Conservation (phyloP, 1,140 invertebrate genomes). For the Penaeus vannamei region DNA sequence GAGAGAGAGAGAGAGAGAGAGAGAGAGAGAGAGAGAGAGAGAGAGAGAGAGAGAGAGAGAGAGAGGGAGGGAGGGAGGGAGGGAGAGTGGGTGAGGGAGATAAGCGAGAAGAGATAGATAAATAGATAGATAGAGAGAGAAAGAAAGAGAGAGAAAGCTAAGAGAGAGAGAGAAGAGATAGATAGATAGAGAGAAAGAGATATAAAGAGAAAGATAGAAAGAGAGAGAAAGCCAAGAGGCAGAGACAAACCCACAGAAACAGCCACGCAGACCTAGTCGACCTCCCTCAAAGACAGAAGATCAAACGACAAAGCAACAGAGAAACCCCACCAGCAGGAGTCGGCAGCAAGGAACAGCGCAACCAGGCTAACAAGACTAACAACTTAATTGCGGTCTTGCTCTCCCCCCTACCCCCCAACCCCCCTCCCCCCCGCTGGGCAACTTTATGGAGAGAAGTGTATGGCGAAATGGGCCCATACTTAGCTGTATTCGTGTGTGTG, state of each 20-base stretch:
- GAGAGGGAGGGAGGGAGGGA: not conserved
- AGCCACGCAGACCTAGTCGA: not conserved
- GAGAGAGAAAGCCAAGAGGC: not conserved
- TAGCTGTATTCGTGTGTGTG: slow-evolving; percentile 29
- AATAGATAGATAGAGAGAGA: too few species aligned
- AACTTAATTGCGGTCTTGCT: not conserved
- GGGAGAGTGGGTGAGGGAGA: too few species aligned
- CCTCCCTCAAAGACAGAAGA: too few species aligned
- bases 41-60: not conserved
- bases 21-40: not conserved
- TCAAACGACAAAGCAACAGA: not conserved
- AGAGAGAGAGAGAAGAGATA: too few species aligned
- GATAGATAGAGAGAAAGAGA: too few species aligned
- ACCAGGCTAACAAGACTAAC: not conserved
- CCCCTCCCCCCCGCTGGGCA: not conserved
- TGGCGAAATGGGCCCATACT: not conserved
- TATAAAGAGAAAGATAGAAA: not conserved
- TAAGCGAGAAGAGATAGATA: too few species aligned
- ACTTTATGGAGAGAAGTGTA: not conserved
- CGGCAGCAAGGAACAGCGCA: not conserved
- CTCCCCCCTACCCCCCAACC: too few species aligned
- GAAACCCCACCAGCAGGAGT: not conserved
- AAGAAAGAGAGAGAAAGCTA: too few species aligned
- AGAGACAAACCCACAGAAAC: not conserved
- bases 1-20: not conserved